A percentile compares a stretch with the other conserved stretches of the same genome.
These are phyloP conservation scores for Cryptotis parvus DNA, from an alignment of 2,113 vertebrate genomes.

Conservation along the genomic window DNA sequence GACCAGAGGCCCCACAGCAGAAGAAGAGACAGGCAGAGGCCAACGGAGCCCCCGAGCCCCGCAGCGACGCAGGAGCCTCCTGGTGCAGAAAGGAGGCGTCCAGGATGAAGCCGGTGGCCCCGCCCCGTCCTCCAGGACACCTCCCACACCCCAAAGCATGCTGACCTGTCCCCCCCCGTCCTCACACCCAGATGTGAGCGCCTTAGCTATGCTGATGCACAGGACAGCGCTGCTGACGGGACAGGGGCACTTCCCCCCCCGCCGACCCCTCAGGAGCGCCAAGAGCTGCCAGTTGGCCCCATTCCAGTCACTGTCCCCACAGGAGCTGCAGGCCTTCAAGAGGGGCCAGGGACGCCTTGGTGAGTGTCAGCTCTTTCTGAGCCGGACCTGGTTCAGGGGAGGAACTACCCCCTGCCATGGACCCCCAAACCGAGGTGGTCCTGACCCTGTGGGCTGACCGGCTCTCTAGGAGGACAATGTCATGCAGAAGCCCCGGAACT, in stretches of 20 bases:
- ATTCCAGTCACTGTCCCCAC: slow-evolving; percentile 46
- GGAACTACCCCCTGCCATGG: not conserved
- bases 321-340: slow-evolving; percentile 11
- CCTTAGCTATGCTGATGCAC: not conserved
- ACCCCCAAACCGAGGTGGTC: fast-evolving
- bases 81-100: too few relatives aligned
- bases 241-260: not conserved
- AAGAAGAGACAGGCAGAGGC: too few relatives aligned
- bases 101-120: too few relatives aligned
- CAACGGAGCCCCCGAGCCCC: not conserved
- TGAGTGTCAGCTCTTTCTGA: slow-evolving; percentile 15
- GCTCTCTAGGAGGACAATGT: slow-evolving; percentile 53
- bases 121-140: too few relatives aligned
- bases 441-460: not conserved
- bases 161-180: not conserved
- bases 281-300: slow-evolving; percentile 57
- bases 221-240: not conserved
- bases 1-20: not conserved
- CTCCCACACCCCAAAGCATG: not conserved
- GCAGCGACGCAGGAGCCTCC: too few relatives aligned
- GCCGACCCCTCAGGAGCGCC: fast-evolving
- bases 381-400: not conserved
- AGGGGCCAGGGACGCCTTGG: slow-evolving; percentile 66
- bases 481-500: not conserved
- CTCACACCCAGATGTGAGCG: too few relatives aligned